Evolutionary conservation across 1,140 invertebrate species (phyloP).

Genomic region (Achroia grisella): DNA sequence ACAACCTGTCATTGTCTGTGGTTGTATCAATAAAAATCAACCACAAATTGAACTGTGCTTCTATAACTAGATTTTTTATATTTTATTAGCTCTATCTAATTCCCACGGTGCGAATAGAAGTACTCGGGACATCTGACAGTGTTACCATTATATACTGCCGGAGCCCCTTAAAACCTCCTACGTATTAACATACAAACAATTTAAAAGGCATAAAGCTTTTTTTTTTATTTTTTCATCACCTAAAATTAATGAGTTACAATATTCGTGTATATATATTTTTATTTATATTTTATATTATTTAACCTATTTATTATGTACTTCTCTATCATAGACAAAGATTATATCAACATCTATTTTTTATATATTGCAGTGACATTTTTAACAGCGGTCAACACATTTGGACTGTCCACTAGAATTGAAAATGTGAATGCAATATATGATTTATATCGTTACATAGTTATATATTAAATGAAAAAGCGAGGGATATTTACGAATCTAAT

Average conservation of each 20-base stretch:
- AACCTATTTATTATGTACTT: constrained; percentile 67
- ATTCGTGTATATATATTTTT: constrained; percentile 72
- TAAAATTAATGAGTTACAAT: constrained; percentile 64
- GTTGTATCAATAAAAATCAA: background rate
- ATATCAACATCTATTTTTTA: constrained; percentile 61
- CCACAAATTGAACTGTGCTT: background rate
- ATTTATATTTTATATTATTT: constrained; percentile 65
- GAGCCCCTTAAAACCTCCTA: constrained; percentile 44
- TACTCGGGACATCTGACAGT: constrained; percentile 29
- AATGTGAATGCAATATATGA: constrained; percentile 11
- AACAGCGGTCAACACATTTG: constrained; percentile 8
- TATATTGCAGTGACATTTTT: constrained; percentile 23
- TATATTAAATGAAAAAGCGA: constrained; percentile 47
- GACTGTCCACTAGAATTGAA: constrained; percentile 13
- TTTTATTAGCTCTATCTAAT: constrained; percentile 45
- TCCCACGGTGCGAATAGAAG: constrained; percentile 52
- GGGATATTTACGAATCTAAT: constrained; percentile 52
- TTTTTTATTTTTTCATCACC: constrained; percentile 61
- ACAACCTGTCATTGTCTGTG: constrained; percentile 3
- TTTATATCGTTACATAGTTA: constrained; percentile 26
- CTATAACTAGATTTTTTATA: constrained; percentile 39
- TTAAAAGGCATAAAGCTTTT: constrained; percentile 65
- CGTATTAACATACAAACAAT: constrained; percentile 64
- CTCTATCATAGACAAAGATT: constrained; percentile 64
- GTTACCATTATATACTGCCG: constrained; percentile 30